Base-by-base conservation (phyloP, 2,888 invertebrate genomes). In the Perizoma flavofasciatum region DNA sequence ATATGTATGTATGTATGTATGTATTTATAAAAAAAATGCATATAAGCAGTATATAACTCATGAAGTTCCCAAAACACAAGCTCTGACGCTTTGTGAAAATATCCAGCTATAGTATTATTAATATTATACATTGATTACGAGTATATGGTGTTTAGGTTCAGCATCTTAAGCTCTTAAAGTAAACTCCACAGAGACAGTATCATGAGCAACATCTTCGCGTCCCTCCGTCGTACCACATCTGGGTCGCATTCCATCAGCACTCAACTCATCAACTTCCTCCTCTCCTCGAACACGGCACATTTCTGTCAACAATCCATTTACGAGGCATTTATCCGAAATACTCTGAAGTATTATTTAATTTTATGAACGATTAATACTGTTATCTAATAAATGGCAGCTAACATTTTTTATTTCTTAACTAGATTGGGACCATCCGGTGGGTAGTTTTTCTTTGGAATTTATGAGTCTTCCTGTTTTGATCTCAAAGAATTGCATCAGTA, bases 331-430 rank as follows among this genome's bases (percentile, higher is more conserved):
- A 76, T 73, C 71, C 73, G 68, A 75, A 78, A 76, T 54, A 73
- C 71, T 72, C 72, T 73, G 72, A 79, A 22, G 67, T 77, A 82
- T 88, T 85, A 86, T 81, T 83, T 79, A 85, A 84, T 83, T 85
- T 81, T 72, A 71, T 70, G 63, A 70, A 67, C 74, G 75, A 82
- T 83, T 82, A 82, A 79, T 71, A 73, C 67, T 72, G 74, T 83
- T 86, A 85, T 77, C 81, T 85, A 66, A 69, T 48, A 54, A 54
- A 59, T 63, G 61, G 58, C 59, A 56, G 54, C 41, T 8, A 49
- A 5, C 47, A 63, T 65, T 59, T 63, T 53, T 64, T 55, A 57
- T 50, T 55, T 53, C 47, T 40, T 48, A 61, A 48, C 45, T 58
- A 46, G 59, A 59, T 52, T 43, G 49, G 55, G 49, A 61, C 8